Evolutionary conservation across 2,888 invertebrate genomes (phyloP), one percentile per base, ranked within the genome.

Genomic region (Cerastis leucographa): DNA sequence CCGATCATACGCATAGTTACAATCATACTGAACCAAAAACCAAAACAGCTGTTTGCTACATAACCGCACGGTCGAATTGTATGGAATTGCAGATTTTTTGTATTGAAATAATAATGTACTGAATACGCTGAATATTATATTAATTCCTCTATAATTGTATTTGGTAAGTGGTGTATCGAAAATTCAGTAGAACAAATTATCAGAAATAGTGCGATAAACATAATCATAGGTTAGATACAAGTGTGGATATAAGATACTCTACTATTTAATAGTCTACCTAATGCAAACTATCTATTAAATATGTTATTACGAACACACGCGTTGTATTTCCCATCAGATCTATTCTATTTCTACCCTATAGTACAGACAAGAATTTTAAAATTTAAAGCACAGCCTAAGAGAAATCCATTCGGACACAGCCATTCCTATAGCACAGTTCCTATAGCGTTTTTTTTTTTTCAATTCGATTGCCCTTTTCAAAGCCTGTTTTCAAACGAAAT

Each of bases 171-270:
- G 54, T 66, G 29, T 68, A 71, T 71, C 40, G n/a, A 61, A 74
- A 70, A 67, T 49, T 49, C 54, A 61, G 12, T 65, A 19, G 29
- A 71, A 69, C 12, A 11, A 71, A 80, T 80, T 42, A 42, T 71
- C 46, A 56, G 14, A 25, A 61, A 66, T 51, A 19, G 54, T 66
- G 42, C 68, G 64, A 65, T 83, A 62, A 69, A 71, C 22, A 9
- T 84, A 84, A 84, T 74, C 71, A 69, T 61, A 69, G 44, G 54
- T 59, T 78, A 66, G 42, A 44, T 51, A 25, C 49, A 22, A 17
- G 59, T 29, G 29, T 22, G 44, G 25, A 64, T 64, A 64, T 64
- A 75, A 7, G 14, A 35, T 49, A 64, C 25, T 49, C 40, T 65
- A 40, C 64, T 72, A 72, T 77, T 68, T 42, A 61, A 44, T 56